These are phyloP conservation scores for Lathronympha strigana DNA, from an alignment of 2,888 invertebrate species.

Conservation along the genomic window DNA sequence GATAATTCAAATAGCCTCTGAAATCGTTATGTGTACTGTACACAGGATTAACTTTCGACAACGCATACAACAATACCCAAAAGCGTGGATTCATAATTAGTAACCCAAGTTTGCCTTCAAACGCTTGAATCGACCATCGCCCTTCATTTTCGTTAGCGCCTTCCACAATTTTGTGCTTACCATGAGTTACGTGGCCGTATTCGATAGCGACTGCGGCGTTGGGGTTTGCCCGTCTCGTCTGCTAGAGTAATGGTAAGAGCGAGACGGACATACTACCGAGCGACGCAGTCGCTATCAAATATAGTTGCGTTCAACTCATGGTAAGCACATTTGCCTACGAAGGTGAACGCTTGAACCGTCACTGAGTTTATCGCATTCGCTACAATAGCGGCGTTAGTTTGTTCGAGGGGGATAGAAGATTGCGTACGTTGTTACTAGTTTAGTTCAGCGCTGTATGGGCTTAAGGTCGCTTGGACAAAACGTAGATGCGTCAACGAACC, in stretches of 20 bases:
- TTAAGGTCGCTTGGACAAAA: constrained; percentile 81
- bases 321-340: constrained; percentile 75
- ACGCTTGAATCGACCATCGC: constrained; percentile 71
- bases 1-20: constrained; percentile 16
- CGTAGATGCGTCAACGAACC: constrained; percentile 82
- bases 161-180: too few species aligned
- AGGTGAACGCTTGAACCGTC: constrained; percentile 69
- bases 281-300: too few species aligned
- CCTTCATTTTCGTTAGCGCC: constrained; percentile 83
- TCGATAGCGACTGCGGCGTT: too few species aligned
- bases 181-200: too few species aligned
- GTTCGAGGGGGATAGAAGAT: constrained; percentile 70
- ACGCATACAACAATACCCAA: constrained; percentile 50
- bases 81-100: constrained; percentile 67
- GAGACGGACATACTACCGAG: too few species aligned
- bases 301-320: too few species aligned
- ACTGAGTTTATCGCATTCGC: constrained; percentile 68
- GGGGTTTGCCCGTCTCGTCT: too few species aligned
- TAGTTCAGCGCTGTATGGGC: constrained; percentile 70
- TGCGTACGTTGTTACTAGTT: constrained; percentile 72
- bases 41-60: constrained; percentile 26
- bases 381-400: constrained; percentile 52
- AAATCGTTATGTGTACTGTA: constrained; percentile 15
- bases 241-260: too few species aligned
- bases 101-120: constrained; percentile 72